Conservation (phyloP, 2,888 invertebrate species). For the Plebejus argus region DNA sequence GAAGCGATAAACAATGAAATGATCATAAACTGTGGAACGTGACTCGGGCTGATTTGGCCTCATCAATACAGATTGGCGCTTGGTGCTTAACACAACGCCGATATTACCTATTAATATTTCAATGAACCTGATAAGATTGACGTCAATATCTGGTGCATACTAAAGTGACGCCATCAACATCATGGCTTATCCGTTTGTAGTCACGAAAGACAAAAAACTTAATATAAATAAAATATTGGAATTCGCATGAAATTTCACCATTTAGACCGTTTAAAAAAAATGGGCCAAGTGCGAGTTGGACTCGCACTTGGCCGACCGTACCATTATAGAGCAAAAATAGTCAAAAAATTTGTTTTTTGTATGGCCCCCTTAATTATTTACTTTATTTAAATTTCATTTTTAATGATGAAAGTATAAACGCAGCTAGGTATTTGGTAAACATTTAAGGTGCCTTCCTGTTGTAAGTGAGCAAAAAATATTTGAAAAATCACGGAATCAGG, state of each 20-base stretch:
- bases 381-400: too few species aligned
- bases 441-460: too few species aligned
- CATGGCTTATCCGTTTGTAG: background rate
- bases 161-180: background rate
- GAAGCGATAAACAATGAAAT: slow-evolving; percentile 13
- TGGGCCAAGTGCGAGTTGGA: too few species aligned
- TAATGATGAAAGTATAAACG: background rate
- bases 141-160: slow-evolving; percentile 16
- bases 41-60: slow-evolving; percentile 5
- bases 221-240: too few species aligned
- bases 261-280: too few species aligned
- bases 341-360: too few species aligned
- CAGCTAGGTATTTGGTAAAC: background rate
- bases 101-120: slow-evolving; percentile 23
- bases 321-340: too few species aligned
- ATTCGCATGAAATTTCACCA: too few species aligned
- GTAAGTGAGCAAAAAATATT: too few species aligned
- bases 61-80: slow-evolving; percentile 23
- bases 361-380: too few species aligned
- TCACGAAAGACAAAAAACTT: background rate
- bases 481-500: too few species aligned
- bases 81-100: background rate
- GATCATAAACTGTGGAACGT: slow-evolving; percentile 15
- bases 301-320: too few species aligned
- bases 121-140: background rate